Conservation (phyloP, 2,113 vertebrate genomes). For the Stegastes partitus region DNA sequence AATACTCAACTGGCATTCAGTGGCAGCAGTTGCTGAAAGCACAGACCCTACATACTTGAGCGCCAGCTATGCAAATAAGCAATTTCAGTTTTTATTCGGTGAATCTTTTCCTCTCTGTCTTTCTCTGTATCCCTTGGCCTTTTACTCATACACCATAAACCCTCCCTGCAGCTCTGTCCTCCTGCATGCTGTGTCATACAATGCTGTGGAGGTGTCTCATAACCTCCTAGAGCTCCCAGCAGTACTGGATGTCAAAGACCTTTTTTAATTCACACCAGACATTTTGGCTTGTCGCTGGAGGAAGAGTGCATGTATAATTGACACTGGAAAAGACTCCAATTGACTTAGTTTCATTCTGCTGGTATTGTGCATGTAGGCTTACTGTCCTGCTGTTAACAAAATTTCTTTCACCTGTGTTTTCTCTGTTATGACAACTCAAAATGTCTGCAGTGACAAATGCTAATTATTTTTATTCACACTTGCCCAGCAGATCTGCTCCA, state of each 20-base stretch:
- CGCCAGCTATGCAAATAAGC: no score
- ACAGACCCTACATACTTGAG: no score
- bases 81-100: no score
- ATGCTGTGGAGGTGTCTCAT: neutral
- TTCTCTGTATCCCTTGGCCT: neutral
- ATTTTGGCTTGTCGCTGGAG: neutral
- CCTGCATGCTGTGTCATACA: slow-evolving; percentile 8
- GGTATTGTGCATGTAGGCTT: neutral
- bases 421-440: neutral
- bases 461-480: neutral
- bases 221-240: slow-evolving; percentile 2
- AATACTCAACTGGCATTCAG: no score
- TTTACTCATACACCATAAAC: neutral
- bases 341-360: neutral
- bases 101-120: no score
- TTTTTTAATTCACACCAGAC: neutral
- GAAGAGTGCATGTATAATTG: neutral
- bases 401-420: neutral
- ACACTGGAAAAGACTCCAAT: neutral
- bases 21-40: no score
- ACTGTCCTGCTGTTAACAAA: neutral
- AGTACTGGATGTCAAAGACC: slow-evolving; percentile 7
- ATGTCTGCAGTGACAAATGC: neutral
- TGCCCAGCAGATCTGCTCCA: neutral
- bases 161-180: slow-evolving; percentile 17